phyloP scores from a whole-genome alignment of 2,113 vertebrate species.

The Ranitomeya imitator region DNA sequence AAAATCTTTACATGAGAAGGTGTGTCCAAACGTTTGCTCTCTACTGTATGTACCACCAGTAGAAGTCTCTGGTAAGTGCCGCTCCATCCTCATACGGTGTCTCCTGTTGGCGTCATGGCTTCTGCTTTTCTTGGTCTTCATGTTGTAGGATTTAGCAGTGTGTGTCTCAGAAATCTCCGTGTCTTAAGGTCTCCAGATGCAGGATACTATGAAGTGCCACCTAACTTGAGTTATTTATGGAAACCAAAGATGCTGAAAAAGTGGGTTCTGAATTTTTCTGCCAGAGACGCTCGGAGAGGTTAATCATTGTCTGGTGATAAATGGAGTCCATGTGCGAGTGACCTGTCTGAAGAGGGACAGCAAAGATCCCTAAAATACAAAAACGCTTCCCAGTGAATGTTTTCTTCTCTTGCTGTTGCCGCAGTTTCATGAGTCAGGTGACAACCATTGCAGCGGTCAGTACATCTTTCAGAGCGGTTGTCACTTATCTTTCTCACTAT shows the following conservation, averaged over 20 bases:
- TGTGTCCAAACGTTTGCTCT: too few species aligned
- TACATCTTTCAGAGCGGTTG: background rate
- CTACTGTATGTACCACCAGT: background rate
- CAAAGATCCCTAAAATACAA: too few species aligned
- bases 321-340: background rate
- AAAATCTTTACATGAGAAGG: too few species aligned
- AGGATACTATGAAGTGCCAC: background rate
- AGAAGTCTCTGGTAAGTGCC: background rate
- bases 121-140: background rate
- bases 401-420: background rate
- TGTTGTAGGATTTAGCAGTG: background rate
- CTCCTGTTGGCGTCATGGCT: background rate
- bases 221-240: conserved; percentile 29
- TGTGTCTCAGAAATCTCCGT: background rate
- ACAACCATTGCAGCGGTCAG: background rate
- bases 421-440: too few species aligned
- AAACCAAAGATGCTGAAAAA: conserved; percentile 19
- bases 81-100: background rate
- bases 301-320: background rate
- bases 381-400: too few species aligned
- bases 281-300: background rate
- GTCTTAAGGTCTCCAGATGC: conserved; percentile 21
- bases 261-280: conserved; percentile 25
- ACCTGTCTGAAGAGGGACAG: too few species aligned
- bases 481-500: too few species aligned